Conservation (phyloP, 2,797 vertebrate genomes). For the Microctenopoma steveboyesi region DNA sequence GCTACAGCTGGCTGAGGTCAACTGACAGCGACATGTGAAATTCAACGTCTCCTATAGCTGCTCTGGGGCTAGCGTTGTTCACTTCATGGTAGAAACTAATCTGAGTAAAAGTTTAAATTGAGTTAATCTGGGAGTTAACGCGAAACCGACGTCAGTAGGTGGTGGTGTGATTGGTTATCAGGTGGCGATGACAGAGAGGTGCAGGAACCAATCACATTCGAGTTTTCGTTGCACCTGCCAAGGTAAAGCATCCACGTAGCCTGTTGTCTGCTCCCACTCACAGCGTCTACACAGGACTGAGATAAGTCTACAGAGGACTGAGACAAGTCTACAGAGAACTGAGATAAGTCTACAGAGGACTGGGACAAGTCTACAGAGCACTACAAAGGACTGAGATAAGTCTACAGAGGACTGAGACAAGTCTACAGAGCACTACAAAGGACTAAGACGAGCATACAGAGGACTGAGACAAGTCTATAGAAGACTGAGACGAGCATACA, state of each 20-base stretch:
- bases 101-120: conserved; percentile 49
- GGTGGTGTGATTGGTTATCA: conserved; percentile 23
- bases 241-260: neutral
- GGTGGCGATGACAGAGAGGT: neutral
- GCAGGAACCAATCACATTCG: conserved; percentile 52
- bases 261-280: neutral
- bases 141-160: conserved; percentile 40
- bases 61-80: neutral
- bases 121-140: neutral
- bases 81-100: conserved; percentile 24
- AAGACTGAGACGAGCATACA: too few relatives aligned
- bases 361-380: too few relatives aligned
- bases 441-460: too few relatives aligned
- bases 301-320: too few relatives aligned
- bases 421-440: too few relatives aligned
- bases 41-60: conserved; percentile 9
- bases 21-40: neutral
- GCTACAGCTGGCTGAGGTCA: neutral
- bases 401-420: too few relatives aligned
- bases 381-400: too few relatives aligned
- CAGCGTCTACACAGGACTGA: too few relatives aligned
- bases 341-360: too few relatives aligned
- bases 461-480: too few relatives aligned
- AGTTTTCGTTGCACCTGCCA: conserved; percentile 45
- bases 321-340: too few relatives aligned